Conservation (phyloP, 2,113 vertebrate species). For the Aythya baeri region DNA sequence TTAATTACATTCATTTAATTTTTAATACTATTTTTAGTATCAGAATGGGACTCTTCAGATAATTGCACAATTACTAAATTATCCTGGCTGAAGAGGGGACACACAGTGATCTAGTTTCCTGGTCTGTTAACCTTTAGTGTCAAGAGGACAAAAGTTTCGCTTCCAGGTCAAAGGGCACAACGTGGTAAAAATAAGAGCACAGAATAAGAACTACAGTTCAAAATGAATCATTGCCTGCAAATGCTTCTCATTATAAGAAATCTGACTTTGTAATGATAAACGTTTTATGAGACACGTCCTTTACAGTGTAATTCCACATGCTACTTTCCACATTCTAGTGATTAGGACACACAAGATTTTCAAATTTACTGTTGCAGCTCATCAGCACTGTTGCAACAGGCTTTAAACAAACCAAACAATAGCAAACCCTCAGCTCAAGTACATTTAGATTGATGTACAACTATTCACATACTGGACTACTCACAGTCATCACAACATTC, state of each 20-base stretch:
- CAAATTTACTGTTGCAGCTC: neutral
- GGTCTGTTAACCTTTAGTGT: conserved; percentile 90
- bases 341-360: neutral
- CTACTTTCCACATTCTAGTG: neutral
- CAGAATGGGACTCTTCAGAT: conserved; percentile 79
- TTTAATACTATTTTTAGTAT: conserved; percentile 91
- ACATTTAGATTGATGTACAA: neutral
- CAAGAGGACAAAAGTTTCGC: conserved; percentile 84
- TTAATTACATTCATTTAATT: conserved; percentile 66
- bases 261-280: conserved; percentile 40
- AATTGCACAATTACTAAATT: conserved; percentile 95
- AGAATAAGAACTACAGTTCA: conserved; percentile 79
- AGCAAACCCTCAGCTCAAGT: neutral
- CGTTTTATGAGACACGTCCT: neutral
- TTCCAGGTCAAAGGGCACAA: conserved; percentile 92
- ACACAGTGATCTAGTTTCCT: conserved; percentile 87
- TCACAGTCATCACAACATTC: neutral
- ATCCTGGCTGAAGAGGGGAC: conserved; percentile 80
- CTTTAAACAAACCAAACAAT: neutral
- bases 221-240: conserved; percentile 72
- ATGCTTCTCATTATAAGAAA: conserved; percentile 78
- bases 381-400: neutral
- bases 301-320: neutral
- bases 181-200: conserved; percentile 84
- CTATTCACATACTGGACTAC: neutral